Evolutionary conservation across 2,113 vertebrate species (phyloP), one percentile per base, ranked within the genome.

Genomic region (Physeter macrocephalus): DNA sequence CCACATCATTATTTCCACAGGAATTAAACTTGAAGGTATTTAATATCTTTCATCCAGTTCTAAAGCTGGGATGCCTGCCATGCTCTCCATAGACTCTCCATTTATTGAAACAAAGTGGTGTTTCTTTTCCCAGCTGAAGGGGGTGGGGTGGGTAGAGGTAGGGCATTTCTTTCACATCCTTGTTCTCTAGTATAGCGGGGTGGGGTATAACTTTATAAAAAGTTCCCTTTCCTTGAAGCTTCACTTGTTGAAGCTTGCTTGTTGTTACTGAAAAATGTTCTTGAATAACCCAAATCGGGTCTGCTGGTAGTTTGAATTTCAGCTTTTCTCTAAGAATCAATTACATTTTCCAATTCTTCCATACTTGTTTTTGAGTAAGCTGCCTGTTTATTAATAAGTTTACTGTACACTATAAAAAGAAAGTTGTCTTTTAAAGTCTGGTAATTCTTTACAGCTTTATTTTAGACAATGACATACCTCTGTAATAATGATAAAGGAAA

Each of bases 371-470:
- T 97, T 97, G 95, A 96, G 97, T 97, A 97, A 96, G 96, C 87
- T 89, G 96, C 95, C 97, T 98, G 95, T 98, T 98, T 87, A 69
- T 98, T 87, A 69, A 59, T 97, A 98, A 98, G 94, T 97, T 96
- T 43, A 94, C 54, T 85, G 27, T 84, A 77, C 97, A 97, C 95
- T 96, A 98, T 98, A 98, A 98, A 98, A 98, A 59, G 98, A 97
- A 98, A 98, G 98, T 98, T 98, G 95, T 98, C 98, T 98, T 98
- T 98, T 98, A 98, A 98, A 98, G 98, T 98, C 98, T 95, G 81
- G 52, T 94, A 95, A 97, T 98, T 98, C 98, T 96, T 97, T 86
- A 98, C 34, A 98, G 91, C 97, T 99, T 99, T 99, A 98, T 99
- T 99, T 98, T 85, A 92, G 98, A 98, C 95, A 97, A 94, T 77